Percentiles rank a stretch among this genome's conserved stretches.
Conservation (phyloP, 2,797 vertebrate genomes). For the Sitta carolinensis region DNA sequence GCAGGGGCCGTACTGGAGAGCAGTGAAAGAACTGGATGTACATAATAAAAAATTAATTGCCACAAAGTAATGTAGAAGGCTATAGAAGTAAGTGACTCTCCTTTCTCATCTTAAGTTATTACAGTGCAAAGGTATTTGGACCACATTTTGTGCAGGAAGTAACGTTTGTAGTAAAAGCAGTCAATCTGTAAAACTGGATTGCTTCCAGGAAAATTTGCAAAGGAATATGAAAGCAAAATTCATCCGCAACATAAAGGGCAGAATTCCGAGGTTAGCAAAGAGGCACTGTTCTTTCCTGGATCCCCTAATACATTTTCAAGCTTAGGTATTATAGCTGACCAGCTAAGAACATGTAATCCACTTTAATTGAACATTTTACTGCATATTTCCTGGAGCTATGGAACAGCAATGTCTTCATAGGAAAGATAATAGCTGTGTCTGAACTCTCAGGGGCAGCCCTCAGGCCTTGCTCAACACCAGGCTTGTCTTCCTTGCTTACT, state of each 20-base stretch:
- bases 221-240: conserved; percentile 6
- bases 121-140: neutral
- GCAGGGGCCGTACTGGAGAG: neutral
- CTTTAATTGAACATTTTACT: conserved; percentile 54
- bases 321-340: conserved; percentile 30
- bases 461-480: neutral
- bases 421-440: conserved; percentile 27
- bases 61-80: neutral
- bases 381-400: conserved; percentile 17
- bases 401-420: conserved; percentile 15
- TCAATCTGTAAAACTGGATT: neutral
- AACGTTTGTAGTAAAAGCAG: neutral
- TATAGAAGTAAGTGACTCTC: neutral
- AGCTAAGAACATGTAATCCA: conserved; percentile 42
- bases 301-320: neutral
- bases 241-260: neutral
- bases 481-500: neutral
- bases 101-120: neutral
- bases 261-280: neutral
- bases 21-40: neutral
- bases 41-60: neutral
- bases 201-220: conserved; percentile 7
- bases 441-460: conserved; percentile 29
- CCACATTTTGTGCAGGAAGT: neutral
- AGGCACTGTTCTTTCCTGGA: neutral